Percentiles rank a stretch among this genome's conserved stretches.
These are phyloP conservation scores for Rallus limicola DNA, from an alignment of 2,113 vertebrate species.

Conservation along the genomic window DNA sequence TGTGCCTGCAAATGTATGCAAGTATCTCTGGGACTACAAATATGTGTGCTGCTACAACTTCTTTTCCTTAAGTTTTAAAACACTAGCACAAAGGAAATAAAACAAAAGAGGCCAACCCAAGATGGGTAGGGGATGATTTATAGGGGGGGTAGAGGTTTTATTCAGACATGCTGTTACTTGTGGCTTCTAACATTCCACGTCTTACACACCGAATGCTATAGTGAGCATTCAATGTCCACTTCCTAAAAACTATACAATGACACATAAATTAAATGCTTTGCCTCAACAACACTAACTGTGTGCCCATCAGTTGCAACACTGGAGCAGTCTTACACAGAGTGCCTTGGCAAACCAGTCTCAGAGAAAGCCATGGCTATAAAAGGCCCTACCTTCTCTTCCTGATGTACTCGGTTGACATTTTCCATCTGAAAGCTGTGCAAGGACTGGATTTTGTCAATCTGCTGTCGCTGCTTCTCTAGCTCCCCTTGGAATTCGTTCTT, in stretches of 20 bases:
- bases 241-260: neutral
- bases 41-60: neutral
- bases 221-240: neutral
- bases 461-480: constrained; percentile 82
- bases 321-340: neutral
- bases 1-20: neutral
- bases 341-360: neutral
- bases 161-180: neutral
- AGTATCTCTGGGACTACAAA: neutral
- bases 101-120: neutral
- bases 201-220: neutral
- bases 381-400: constrained; percentile 84
- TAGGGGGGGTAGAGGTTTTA: neutral
- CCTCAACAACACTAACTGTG: neutral
- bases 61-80: neutral
- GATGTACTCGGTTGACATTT: constrained; percentile 77
- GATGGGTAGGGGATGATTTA: neutral
- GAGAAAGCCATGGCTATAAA: neutral
- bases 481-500: constrained; percentile 89
- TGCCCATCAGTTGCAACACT: neutral
- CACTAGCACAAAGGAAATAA: neutral
- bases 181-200: neutral
- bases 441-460: constrained; percentile 82
- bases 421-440: constrained; percentile 85
- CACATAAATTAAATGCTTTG: neutral